A percentile compares a stretch with the other conserved stretches of the same genome.
Conservation (phyloP, 2,113 vertebrate species). For the Bubo blakistoni region DNA sequence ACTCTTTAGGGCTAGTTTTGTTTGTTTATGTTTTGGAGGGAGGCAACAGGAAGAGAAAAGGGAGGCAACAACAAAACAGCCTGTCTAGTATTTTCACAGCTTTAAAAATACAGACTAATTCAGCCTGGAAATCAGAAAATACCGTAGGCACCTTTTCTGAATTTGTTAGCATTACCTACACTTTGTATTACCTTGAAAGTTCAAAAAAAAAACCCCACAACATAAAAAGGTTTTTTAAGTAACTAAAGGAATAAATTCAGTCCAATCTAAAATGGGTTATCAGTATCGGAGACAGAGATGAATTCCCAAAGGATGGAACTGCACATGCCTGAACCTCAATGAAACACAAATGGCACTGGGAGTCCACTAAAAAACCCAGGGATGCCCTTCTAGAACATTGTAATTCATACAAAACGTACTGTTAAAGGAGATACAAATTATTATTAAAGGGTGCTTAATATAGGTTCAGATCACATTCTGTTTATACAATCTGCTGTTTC, state of each 20-base stretch:
- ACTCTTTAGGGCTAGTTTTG: not conserved
- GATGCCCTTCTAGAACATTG: not conserved
- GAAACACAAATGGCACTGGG: not conserved
- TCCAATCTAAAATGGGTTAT: not conserved
- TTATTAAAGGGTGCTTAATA: not conserved
- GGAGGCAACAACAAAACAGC: not conserved
- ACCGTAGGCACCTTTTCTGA: not conserved
- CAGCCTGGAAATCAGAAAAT: not conserved
- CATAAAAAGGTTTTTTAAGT: not conserved
- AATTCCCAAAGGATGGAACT: not conserved
- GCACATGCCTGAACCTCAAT: not conserved
- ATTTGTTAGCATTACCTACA: not conserved
- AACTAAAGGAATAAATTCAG: not conserved
- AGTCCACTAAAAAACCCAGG: not conserved
- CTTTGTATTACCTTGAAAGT: not conserved
- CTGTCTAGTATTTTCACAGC: not conserved
- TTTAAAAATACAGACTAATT: not conserved
- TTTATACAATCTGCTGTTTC: not conserved
- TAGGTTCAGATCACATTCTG: not conserved
- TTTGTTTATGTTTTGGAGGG: not conserved
- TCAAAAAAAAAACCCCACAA: not conserved
- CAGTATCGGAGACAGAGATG: not conserved
- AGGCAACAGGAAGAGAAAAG: not conserved
- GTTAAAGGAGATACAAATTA: not conserved
- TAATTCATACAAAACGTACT: not conserved